Evolutionary conservation across 2,113 vertebrate species (phyloP).

Genomic region (Eolophus roseicapilla): DNA sequence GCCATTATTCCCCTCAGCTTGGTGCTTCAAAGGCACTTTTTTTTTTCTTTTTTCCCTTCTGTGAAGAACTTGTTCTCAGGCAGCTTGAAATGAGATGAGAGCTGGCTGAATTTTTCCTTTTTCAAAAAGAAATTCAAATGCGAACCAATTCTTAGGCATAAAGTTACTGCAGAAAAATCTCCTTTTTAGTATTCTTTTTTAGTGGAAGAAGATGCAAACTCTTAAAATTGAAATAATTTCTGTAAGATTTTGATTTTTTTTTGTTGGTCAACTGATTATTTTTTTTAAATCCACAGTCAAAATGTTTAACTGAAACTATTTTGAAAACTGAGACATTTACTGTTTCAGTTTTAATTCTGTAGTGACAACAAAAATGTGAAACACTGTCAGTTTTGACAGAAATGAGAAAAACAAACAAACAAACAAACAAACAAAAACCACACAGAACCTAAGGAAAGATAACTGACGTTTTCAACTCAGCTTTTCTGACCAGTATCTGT

Average conservation of each 20-base stretch:
- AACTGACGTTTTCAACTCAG: not conserved
- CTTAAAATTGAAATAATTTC: not conserved
- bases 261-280: not conserved
- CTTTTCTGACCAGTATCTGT: not conserved
- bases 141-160: not conserved
- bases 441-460: not conserved
- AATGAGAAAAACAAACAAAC: not conserved
- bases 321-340: not conserved
- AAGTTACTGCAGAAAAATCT: not conserved
- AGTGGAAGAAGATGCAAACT: not conserved
- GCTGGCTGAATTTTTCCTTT: not conserved
- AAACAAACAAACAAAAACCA: not conserved
- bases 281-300: not conserved
- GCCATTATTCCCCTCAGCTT: slow-evolving; percentile 61
- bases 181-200: not conserved
- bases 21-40: slow-evolving; percentile 47
- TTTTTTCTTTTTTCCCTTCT: not conserved
- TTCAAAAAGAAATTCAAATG: not conserved
- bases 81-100: slow-evolving; percentile 17
- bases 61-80: slow-evolving; percentile 17
- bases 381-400: not conserved
- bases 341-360: not conserved
- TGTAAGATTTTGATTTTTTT: not conserved
- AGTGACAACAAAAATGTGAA: not conserved
- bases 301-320: not conserved